Evolutionary conservation across 1,140 invertebrate species (phyloP).

Genomic region (Pachypeltis micranthus): DNA sequence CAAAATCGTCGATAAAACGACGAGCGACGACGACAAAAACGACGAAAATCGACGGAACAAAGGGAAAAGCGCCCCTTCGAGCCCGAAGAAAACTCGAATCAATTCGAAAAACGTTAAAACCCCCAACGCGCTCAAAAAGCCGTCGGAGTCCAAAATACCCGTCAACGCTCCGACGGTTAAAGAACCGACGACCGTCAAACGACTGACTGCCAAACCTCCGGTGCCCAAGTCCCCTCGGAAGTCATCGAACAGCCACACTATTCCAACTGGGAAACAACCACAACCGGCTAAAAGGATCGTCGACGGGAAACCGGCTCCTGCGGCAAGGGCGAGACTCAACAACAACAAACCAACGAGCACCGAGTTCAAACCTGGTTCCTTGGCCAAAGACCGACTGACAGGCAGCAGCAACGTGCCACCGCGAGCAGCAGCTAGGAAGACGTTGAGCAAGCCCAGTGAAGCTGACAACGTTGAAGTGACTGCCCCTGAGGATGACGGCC

Average conservation of each 20-base stretch:
- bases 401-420: not conserved
- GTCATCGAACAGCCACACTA: not conserved
- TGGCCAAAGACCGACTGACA: not conserved
- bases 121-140: not conserved
- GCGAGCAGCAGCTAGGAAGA: not conserved
- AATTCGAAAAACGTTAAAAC: conserved; percentile 1
- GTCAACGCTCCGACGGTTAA: conserved; percentile 2
- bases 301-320: conserved; percentile 10
- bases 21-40: not conserved
- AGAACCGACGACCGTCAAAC: not conserved
- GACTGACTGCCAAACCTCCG: conserved; percentile 15
- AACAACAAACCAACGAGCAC: conserved; percentile 12
- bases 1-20: conserved; percentile 14
- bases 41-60: too few species aligned
- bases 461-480: too few species aligned
- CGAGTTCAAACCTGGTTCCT: conserved; percentile 1
- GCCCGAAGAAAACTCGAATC: conserved; percentile 13
- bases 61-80: conserved; percentile 17
- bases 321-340: conserved; percentile 9
- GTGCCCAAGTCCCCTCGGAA: conserved; percentile 9
- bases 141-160: conserved; percentile 14
- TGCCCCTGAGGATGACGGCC: too few species aligned
- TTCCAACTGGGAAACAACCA: conserved; percentile 8
- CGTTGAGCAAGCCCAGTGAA: not conserved
- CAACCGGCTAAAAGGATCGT: not conserved